Evolutionary conservation across 2,888 invertebrate species (phyloP).

Genomic region (Scotopteryx bipunctaria): DNA sequence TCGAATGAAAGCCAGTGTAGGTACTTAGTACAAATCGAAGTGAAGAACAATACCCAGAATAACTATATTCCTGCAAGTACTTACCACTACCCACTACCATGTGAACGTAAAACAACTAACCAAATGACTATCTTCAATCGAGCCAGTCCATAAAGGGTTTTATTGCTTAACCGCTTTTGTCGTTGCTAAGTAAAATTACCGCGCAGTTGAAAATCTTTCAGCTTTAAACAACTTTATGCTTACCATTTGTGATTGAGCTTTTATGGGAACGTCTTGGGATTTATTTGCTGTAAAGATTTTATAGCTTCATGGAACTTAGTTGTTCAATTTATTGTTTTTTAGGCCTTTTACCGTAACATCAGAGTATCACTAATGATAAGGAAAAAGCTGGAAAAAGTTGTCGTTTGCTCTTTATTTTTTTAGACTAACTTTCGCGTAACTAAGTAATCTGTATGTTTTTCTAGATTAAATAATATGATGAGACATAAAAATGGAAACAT

Average conservation of each 20-base stretch:
- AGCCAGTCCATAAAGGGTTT: conserved; percentile 35
- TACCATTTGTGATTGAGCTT: conserved; percentile 22
- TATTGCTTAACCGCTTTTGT: conserved; percentile 34
- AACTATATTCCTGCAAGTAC: conserved; percentile 15
- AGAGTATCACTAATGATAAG: too few relatives aligned
- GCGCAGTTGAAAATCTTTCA: conserved; percentile 32
- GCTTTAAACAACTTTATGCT: conserved; percentile 23
- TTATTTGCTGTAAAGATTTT: conserved; percentile 6
- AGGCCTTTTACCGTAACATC: too few relatives aligned
- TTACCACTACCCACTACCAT: conserved; percentile 23
- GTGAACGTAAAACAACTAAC: conserved; percentile 37
- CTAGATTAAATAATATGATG: not conserved
- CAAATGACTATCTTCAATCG: conserved; percentile 36
- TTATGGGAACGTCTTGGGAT: conserved; percentile 19
- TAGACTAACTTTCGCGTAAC: too few relatives aligned
- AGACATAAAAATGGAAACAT: too few relatives aligned
- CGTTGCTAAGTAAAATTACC: conserved; percentile 38
- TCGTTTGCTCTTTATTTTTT: too few relatives aligned
- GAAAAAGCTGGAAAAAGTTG: too few relatives aligned
- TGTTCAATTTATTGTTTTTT: not conserved
- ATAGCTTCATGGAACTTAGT: conserved; percentile 5
- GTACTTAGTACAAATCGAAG: conserved; percentile 6
- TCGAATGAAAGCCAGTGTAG: not conserved
- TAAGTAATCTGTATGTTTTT: too few relatives aligned
- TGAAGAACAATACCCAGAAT: conserved; percentile 13